Conservation (phyloP, 1,140 invertebrate genomes). For the Macrotrachela quadricornifera region DNA sequence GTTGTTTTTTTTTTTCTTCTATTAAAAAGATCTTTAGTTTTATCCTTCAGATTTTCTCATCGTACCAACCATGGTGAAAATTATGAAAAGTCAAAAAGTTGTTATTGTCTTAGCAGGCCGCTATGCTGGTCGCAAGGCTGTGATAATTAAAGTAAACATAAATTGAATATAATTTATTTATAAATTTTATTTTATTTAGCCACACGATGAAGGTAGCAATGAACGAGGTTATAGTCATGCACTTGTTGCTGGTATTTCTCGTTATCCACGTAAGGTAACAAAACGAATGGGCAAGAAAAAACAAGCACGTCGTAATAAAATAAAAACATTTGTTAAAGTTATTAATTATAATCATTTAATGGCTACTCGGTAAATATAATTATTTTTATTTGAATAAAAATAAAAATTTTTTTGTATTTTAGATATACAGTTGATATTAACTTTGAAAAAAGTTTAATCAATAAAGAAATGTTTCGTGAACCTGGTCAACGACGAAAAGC, state of each 20-base stretch:
- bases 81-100: constrained; percentile 55
- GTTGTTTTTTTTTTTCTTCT: too few relatives aligned
- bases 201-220: constrained; percentile 79
- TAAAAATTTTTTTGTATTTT: constrained; percentile 1
- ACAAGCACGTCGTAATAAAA: constrained; percentile 76
- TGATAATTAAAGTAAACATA: constrained; percentile 53
- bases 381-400: background rate
- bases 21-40: too few relatives aligned
- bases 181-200: constrained; percentile 25
- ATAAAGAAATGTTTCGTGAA: constrained; percentile 76
- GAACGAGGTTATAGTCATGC: constrained; percentile 92
- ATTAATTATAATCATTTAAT: constrained; percentile 94
- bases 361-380: constrained; percentile 48
- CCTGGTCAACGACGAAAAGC: constrained; percentile 82
- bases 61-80: constrained; percentile 21
- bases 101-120: constrained; percentile 87
- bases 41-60: too few relatives aligned
- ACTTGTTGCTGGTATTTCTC: constrained; percentile 83
- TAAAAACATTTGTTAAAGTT: constrained; percentile 90
- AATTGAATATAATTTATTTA: background rate
- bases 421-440: constrained; percentile 75
- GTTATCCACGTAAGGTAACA: constrained; percentile 84
- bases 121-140: constrained; percentile 88
- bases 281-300: constrained; percentile 90
- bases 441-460: constrained; percentile 57